A percentile compares a stretch with the other conserved stretches of the same genome.
Evolutionary conservation across 2,797 vertebrate species (phyloP).

Genomic region (Neosilurus hyrtlii): DNA sequence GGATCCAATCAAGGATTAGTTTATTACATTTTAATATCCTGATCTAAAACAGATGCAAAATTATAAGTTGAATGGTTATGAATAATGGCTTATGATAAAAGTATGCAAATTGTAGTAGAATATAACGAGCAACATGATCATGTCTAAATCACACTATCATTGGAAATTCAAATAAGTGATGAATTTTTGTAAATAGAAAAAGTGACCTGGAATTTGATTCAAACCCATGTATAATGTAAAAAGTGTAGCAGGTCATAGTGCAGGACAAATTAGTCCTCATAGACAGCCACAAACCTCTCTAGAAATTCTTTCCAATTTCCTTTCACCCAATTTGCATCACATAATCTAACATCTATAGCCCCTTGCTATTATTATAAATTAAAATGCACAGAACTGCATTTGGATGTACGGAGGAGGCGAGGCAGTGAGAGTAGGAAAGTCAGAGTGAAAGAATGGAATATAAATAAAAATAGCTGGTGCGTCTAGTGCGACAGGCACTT

Average conservation of each 20-base stretch:
- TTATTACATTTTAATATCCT: neutral
- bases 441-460: constrained; percentile 59
- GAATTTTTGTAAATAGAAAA: neutral
- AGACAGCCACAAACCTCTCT: constrained; percentile 53
- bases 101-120: neutral
- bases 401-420: constrained; percentile 16
- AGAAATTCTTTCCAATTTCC: constrained; percentile 63
- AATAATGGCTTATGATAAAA: neutral
- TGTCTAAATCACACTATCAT: neutral
- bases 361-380: constrained; percentile 72
- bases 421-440: constrained; percentile 41
- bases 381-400: constrained; percentile 66
- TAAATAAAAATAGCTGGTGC: constrained; percentile 78
- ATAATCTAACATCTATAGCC: constrained; percentile 51
- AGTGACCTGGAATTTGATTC: neutral
- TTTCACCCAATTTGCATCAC: constrained; percentile 61
- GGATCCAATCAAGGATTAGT: neutral
- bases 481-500: constrained; percentile 64
- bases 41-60: neutral
- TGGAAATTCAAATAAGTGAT: neutral
- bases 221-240: neutral
- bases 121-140: neutral
- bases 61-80: neutral
- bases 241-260: constrained; percentile 14
- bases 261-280: constrained; percentile 48